These are phyloP conservation scores for Thalpophila matura DNA, from an alignment of 2,888 invertebrate genomes.

Conservation along the genomic window DNA sequence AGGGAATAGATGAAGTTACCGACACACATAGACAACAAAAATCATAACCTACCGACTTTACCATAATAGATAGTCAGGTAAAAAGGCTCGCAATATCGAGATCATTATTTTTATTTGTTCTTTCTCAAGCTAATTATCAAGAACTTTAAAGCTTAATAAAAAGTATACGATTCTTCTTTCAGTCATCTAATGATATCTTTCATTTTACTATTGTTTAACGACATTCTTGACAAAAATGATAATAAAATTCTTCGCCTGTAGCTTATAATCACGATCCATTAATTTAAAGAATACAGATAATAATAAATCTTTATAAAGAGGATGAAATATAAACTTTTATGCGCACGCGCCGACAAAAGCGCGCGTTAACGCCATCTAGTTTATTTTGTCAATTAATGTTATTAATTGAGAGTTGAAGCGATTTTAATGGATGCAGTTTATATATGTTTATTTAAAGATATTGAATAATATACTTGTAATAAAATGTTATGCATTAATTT, in stretches of 20 bases:
- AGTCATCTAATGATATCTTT: no score
- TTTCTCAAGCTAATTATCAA: no score
- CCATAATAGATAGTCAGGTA: no score
- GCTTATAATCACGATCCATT: slow-evolving; percentile 68
- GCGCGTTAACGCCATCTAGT: slow-evolving; percentile 66
- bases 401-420: slow-evolving; percentile 38
- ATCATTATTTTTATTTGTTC: no score
- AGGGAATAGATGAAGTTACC: no score
- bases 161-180: no score
- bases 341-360: slow-evolving; percentile 68
- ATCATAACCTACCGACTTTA: no score
- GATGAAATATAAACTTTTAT: slow-evolving; percentile 66
- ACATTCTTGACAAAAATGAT: slow-evolving; percentile 20
- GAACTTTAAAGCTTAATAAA: no score
- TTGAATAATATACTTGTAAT: slow-evolving; percentile 27
- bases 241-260: slow-evolving; percentile 41
- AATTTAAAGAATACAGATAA: slow-evolving; percentile 60
- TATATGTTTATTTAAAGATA: slow-evolving; percentile 29
- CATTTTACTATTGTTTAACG: no score
- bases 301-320: slow-evolving; percentile 61
- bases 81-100: no score
- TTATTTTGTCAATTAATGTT: slow-evolving; percentile 71
- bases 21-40: no score
- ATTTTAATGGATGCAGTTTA: slow-evolving; percentile 31
- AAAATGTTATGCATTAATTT: slow-evolving; percentile 17